phyloP scores from a whole-genome alignment of 2,888 invertebrate species.

The Lasius fuliginosus region DNA sequence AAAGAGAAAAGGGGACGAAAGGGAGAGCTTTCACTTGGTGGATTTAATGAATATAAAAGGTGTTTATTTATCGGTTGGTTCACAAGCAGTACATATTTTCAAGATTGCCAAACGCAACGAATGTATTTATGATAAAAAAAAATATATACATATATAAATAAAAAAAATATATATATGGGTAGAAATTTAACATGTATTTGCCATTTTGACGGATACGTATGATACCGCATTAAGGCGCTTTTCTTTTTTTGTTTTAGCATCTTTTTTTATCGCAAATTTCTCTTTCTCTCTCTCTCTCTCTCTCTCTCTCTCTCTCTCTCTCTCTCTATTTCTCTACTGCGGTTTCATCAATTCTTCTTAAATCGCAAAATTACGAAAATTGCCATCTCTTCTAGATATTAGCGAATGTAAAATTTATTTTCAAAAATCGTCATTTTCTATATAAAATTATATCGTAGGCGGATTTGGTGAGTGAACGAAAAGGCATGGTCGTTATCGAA shows the following conservation, averaged over 20 bases:
- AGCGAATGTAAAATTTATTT: not conserved
- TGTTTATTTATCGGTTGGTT: slow-evolving; percentile 65
- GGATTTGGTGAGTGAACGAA: slow-evolving; percentile 53
- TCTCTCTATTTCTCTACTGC: not conserved
- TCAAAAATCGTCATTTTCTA: not conserved
- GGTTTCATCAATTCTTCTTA: not conserved
- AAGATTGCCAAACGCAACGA: slow-evolving; percentile 65
- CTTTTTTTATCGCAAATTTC: no score
- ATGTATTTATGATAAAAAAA: slow-evolving; percentile 40
- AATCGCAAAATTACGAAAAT: not conserved
- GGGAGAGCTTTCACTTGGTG: slow-evolving; percentile 45
- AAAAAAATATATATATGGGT: slow-evolving; percentile 33
- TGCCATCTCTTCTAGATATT: not conserved
- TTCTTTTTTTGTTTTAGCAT: not conserved
- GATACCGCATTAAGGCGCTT: slow-evolving; percentile 25
- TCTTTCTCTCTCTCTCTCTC: no score
- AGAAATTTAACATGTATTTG: slow-evolving; percentile 34
- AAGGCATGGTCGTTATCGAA: slow-evolving; percentile 21
- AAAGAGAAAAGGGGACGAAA: not conserved
- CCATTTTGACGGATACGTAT: slow-evolving; percentile 12
- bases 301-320: no score
- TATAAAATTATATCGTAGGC: not conserved
- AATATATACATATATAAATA: slow-evolving; percentile 55
- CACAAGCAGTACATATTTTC: slow-evolving; percentile 55
- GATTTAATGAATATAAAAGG: slow-evolving; percentile 64